A percentile compares a stretch with the other conserved stretches of the same genome.
Conservation (phyloP, 1,140 invertebrate genomes). For the Epicauta chinensis region DNA sequence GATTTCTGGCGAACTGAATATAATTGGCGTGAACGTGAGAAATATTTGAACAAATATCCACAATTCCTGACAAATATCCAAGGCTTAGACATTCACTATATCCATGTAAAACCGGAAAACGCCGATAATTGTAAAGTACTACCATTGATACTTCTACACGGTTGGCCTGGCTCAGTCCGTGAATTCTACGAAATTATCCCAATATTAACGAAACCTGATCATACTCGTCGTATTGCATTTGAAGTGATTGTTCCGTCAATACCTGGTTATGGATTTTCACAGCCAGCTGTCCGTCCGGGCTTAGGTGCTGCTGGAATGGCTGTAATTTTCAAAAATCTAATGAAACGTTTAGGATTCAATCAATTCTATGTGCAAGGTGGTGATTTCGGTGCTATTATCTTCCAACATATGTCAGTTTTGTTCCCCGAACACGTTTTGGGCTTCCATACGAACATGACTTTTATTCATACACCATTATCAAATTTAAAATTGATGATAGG, state of each 20-base stretch:
- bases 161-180: slow-evolving; percentile 84
- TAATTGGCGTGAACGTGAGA: slow-evolving; percentile 63
- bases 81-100: slow-evolving; percentile 69
- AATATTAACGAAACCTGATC: slow-evolving; percentile 52
- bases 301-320: slow-evolving; percentile 58
- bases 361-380: slow-evolving; percentile 81
- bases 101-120: slow-evolving; percentile 57
- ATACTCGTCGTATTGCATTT: slow-evolving; percentile 60
- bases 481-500: slow-evolving; percentile 50
- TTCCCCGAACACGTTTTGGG: slow-evolving; percentile 65
- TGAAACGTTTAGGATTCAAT: slow-evolving; percentile 69
- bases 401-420: slow-evolving; percentile 52
- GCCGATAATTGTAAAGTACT: slow-evolving; percentile 47
- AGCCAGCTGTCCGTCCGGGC: slow-evolving; percentile 44
- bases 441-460: slow-evolving; percentile 64
- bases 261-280: slow-evolving; percentile 69
- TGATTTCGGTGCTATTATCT: slow-evolving; percentile 69
- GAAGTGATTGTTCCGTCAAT: slow-evolving; percentile 59
- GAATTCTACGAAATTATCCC: slow-evolving; percentile 84
- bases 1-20: slow-evolving; percentile 73
- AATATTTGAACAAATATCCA: slow-evolving; percentile 60
- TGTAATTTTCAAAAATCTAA: slow-evolving; percentile 73
- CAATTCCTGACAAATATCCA: slow-evolving; percentile 68
- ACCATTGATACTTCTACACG: slow-evolving; percentile 74
- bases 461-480: slow-evolving; percentile 36